Evolutionary conservation across 2,888 invertebrate species (phyloP).

Genomic region (Lagria hirta): DNA sequence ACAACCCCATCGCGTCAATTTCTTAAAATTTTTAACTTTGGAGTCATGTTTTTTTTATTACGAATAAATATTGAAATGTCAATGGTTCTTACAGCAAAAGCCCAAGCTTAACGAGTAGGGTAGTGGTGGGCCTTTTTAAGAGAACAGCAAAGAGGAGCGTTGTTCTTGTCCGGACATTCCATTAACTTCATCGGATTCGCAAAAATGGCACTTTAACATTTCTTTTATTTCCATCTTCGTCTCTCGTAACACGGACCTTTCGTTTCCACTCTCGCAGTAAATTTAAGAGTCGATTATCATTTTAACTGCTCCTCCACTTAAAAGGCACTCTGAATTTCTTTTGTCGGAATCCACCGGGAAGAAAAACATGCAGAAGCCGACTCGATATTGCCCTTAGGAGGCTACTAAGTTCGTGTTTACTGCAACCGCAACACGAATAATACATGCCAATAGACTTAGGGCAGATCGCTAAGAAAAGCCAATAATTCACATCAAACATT

Average conservation of each 20-base stretch:
- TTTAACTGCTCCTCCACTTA: constrained; percentile 51
- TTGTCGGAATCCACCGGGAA: constrained; percentile 44
- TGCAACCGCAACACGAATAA: constrained; percentile 25
- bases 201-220: constrained; percentile 44
- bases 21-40: too few relatives aligned
- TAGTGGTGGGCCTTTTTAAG: constrained; percentile 30
- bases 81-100: too few relatives aligned
- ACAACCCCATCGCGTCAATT: too few relatives aligned
- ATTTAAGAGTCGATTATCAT: constrained; percentile 50
- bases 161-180: constrained; percentile 40
- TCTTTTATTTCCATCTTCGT: constrained; percentile 35
- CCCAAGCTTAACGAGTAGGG: constrained; percentile 4
- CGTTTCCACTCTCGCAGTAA: constrained; percentile 38
- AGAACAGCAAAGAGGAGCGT: too few relatives aligned
- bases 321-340: constrained; percentile 49
- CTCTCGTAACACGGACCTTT: constrained; percentile 31
- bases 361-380: constrained; percentile 23
- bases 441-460: constrained; percentile 25
- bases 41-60: too few relatives aligned
- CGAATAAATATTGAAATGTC: too few relatives aligned
- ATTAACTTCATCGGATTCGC: constrained; percentile 44
- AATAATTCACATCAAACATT: constrained; percentile 28
- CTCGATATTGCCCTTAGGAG: constrained; percentile 23
- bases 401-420: constrained; percentile 28
- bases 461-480: constrained; percentile 23